Conservation (phyloP, 2,888 invertebrate species). For the Gymnosoma rotundatum region DNA sequence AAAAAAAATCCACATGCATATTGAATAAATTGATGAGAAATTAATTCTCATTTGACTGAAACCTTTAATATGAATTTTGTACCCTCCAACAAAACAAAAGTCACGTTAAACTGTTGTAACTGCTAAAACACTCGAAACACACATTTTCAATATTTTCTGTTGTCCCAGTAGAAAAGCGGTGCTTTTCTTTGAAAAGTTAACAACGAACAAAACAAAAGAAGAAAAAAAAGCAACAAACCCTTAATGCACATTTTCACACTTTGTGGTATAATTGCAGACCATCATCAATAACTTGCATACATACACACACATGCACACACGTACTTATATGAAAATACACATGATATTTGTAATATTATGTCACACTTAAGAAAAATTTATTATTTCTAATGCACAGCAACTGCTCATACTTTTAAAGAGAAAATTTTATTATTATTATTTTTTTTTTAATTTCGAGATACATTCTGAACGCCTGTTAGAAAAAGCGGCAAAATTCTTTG, state of each 20-base stretch:
- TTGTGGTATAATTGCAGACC: constrained; percentile 44
- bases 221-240: constrained; percentile 10
- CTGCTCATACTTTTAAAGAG: constrained; percentile 3
- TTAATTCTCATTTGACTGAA: background rate
- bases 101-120: background rate
- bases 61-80: background rate
- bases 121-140: constrained; percentile 3
- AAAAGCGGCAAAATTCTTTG: constrained; percentile 63
- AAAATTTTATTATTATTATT: background rate
- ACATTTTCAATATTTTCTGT: constrained; percentile 25
- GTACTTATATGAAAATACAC: background rate
- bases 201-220: background rate
- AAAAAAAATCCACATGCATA: too few species aligned
- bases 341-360: constrained; percentile 20
- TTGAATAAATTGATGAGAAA: too few species aligned
- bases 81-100: background rate
- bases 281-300: constrained; percentile 20
- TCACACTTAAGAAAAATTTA: constrained; percentile 43
- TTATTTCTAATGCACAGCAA: constrained; percentile 52
- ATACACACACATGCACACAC: background rate
- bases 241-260: constrained; percentile 42
- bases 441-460: background rate
- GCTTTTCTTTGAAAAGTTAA: constrained; percentile 64
- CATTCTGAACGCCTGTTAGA: constrained; percentile 50
- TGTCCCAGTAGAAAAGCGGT: constrained; percentile 55